Evolutionary conservation across 2,797 vertebrate genomes (phyloP).

Genomic region (Parauchenoglanis ngamensis): DNA sequence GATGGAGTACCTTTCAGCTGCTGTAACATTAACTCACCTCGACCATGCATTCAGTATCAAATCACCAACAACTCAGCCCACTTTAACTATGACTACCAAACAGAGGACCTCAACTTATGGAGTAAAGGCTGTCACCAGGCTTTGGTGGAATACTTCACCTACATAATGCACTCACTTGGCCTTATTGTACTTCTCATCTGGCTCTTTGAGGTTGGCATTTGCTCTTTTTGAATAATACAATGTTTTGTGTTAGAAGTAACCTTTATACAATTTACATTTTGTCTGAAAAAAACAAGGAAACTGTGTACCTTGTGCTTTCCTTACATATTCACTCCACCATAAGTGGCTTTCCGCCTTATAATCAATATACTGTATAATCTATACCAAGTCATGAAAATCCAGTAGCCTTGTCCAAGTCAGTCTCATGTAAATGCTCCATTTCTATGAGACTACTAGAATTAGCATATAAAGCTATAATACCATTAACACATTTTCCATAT

Average conservation of each 20-base stretch:
- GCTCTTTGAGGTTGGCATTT: conserved; percentile 86
- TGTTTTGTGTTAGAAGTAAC: not conserved
- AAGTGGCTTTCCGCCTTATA: not conserved
- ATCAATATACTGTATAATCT: not conserved
- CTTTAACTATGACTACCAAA: conserved; percentile 86
- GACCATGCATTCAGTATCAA: conserved; percentile 89
- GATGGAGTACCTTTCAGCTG: conserved; percentile 91
- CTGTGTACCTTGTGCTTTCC: not conserved
- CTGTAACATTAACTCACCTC: conserved; percentile 86
- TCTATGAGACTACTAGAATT: not conserved
- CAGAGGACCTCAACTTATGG: conserved; percentile 88
- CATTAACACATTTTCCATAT: not conserved
- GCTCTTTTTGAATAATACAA: conserved; percentile 4
- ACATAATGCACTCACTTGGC: conserved; percentile 85
- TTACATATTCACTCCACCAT: not conserved
- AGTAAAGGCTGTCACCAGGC: conserved; percentile 83
- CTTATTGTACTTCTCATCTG: conserved; percentile 83
- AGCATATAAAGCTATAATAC: not conserved
- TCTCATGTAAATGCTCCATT: not conserved
- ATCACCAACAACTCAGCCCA: conserved; percentile 88
- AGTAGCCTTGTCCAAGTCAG: not conserved
- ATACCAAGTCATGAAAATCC: not conserved
- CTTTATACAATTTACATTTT: not conserved
- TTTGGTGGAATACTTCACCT: conserved; percentile 83
- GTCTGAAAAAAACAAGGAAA: not conserved